Conservation (phyloP, 2,888 invertebrate species). For the Erebia epiphron region DNA sequence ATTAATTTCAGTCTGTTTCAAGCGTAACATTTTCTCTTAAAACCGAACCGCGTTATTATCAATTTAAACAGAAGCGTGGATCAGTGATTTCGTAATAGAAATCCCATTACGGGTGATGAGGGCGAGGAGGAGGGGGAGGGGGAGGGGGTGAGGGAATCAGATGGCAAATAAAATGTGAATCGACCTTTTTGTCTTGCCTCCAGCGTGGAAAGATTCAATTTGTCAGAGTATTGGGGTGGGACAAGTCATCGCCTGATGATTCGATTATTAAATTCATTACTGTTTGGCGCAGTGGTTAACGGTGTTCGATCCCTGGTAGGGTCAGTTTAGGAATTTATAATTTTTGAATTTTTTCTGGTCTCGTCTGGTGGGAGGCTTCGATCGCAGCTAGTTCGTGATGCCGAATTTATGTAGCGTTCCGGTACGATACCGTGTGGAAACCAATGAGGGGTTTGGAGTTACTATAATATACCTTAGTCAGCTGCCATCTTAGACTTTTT, state of each 20-base stretch:
- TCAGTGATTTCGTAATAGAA: constrained; percentile 55
- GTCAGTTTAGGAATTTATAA: no score
- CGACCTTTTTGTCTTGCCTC: constrained; percentile 73
- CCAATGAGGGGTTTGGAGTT: no score
- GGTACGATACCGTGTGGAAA: no score
- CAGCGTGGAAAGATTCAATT: constrained; percentile 76
- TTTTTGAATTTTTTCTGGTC: no score
- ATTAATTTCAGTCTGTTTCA: background rate
- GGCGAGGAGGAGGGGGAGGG: constrained; percentile 49
- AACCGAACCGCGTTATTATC: constrained; percentile 24
- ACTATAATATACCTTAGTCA: no score
- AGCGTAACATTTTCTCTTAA: background rate
- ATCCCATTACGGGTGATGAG: constrained; percentile 65
- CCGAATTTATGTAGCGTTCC: no score
- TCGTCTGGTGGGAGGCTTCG: no score
- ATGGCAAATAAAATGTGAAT: constrained; percentile 76
- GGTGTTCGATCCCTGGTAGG: no score
- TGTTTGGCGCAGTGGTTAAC: no score
- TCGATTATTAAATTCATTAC: background rate
- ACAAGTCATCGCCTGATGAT: constrained; percentile 40
- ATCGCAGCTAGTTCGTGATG: no score
- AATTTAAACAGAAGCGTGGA: constrained; percentile 22
- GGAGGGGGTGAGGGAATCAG: constrained; percentile 60
- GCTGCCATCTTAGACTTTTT: no score
- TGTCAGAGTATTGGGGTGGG: constrained; percentile 64